Base-by-base conservation (phyloP, 1,140 invertebrate species). In the Zaprionus camerounensis region DNA sequence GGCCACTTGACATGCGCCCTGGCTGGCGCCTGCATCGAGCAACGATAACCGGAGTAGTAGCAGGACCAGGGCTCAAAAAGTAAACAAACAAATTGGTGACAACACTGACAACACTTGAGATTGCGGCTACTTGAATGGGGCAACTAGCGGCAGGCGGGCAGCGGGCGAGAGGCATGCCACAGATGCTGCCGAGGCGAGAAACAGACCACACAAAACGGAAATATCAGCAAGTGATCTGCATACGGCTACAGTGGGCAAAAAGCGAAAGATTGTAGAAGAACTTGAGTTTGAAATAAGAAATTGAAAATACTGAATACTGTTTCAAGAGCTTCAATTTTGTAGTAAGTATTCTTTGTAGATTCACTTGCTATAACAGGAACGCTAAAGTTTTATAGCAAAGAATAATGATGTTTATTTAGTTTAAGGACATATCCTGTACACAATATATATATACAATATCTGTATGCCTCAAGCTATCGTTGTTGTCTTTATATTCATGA, bases 1-100 rank as follows among this genome's bases (percentile, higher is more conserved):
- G 51, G n/a, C 51, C 70, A 83, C 77, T 86, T 83, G 83, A 86
- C 84, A 88, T 80, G 68, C 84, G 84, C 73, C 46, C 66, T 59
- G 36, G 41, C 28, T 20, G 53, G 15, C 49, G 26, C 38, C 26
- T 62, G 62, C 68, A 68, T 63, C 72, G 53, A 63, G 57, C 34
- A 15, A 70, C 67, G 59, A 75, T 75, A 75, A 71, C 68, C 58
- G 7, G 53, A 75, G 6, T 13, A 61, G 1, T 22, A 55, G 38
- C 38, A 41, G 41, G n/a, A 58, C 73, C 69, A 69, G 72, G 71
- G 41, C 59, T 36, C 59, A 51, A 67, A 17, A 65, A 76, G 34
- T 71, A 78, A 76, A 78, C 62, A 78, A 78, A 78, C 76, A 66
- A 66, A 63, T 71, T 46, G 56, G 41, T 76, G 73, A 53, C 63